Evolutionary conservation across 2,797 vertebrate species (phyloP), one percentile per base, ranked within the genome.

Genomic region (Helicolenus hilgendorfi): DNA sequence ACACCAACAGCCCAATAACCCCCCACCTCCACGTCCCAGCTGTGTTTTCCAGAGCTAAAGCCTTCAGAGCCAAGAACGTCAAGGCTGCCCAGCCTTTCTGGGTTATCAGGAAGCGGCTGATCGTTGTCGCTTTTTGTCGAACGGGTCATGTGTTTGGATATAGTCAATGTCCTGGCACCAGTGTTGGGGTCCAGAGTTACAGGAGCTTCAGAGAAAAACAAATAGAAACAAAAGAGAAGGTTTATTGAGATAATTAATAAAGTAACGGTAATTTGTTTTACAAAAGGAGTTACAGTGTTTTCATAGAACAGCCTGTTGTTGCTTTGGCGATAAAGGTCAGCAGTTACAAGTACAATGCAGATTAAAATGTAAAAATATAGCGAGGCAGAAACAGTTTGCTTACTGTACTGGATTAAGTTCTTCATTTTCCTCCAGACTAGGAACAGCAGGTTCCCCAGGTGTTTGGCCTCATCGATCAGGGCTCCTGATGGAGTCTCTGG

Each of bases 91-190:
- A 4, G 0, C 13, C 87, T 90, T n/a, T 93, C 91, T 7, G 84
- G 91, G 72, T 83, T 93, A 0, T 1, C 0, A 26, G 79, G 88
- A 53, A 77, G n/a, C 2, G 0, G 14, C 20, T 15, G 27, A n/a
- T 0, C 0, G 20, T 7, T 53, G 0, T 0, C 0, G 0, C 5
- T 10, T 9, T 0, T 0, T 79, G 31, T 4, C 20, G 10, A 0
- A 55, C 26, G 3, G 0, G 79, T 90, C 71, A 91, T 2, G 5
- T 77, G 20, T 10, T 89, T 31, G 15, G 77, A 89, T 36, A 87
- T 11, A 11, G 0, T 70, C 14, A 5, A 0, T 1, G 0, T 0
- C 0, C 0, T 0, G n/a, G 0, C 0, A 0, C 33, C 2, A 3
- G 81, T 87, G 70, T 90, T 92, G 7, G 91, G 77, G 18, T 93